phyloP scores from a whole-genome alignment of 1,140 invertebrate genomes.

The Plectrocnemia conspersa region DNA sequence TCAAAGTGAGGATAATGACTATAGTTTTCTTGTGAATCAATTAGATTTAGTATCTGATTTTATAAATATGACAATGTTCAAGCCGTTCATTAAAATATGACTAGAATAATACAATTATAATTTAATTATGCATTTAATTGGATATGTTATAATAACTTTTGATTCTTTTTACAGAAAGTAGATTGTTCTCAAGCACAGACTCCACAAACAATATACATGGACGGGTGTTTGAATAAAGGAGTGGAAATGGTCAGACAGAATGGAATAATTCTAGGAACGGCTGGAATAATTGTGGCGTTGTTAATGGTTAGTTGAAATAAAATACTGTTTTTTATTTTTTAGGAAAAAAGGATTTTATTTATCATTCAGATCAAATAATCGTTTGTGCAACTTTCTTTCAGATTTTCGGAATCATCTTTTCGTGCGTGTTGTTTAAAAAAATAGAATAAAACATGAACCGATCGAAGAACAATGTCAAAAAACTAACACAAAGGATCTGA shows the following conservation, averaged over 20 bases:
- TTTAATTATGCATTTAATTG: conserved; percentile 25
- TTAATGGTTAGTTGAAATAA: conserved; percentile 66
- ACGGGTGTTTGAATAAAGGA: conserved; percentile 68
- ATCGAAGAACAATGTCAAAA: too few relatives aligned
- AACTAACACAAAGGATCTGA: too few relatives aligned
- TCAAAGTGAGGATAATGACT: too few relatives aligned
- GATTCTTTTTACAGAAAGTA: conserved; percentile 50
- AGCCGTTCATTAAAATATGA: too few relatives aligned
- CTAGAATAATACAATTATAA: too few relatives aligned
- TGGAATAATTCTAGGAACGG: conserved; percentile 71
- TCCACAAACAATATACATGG: conserved; percentile 60
- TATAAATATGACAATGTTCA: too few relatives aligned
- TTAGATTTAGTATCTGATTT: too few relatives aligned
- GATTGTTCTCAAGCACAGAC: conserved; percentile 58
- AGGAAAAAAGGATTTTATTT: too few relatives aligned
- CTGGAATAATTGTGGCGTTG: conserved; percentile 74
- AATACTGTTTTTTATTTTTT: too few relatives aligned
- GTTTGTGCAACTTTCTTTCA: conserved; percentile 45
- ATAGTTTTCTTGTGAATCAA: too few relatives aligned
- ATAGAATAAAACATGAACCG: conserved; percentile 62
- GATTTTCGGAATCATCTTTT: conserved; percentile 69
- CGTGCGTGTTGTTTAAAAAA: conserved; percentile 67
- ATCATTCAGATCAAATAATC: conserved; percentile 10
- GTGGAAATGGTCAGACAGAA: conserved; percentile 69
- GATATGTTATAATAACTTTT: conserved; percentile 12